Conservation (phyloP, 1,140 invertebrate species). For the Bradysia coprophila region DNA sequence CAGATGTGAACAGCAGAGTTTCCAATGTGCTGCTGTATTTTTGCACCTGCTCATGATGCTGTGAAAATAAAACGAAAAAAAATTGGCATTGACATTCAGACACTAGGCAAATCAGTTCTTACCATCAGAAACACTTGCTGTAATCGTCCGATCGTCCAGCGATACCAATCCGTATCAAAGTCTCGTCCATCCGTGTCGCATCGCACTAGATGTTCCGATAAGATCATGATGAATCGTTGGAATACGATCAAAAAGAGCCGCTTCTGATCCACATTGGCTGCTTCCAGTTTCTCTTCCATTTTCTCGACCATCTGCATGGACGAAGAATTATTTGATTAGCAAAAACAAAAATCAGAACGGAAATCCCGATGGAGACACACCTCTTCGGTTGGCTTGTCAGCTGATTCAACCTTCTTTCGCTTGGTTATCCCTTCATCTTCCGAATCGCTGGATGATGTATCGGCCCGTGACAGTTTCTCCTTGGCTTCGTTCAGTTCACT, state of each 20-base stretch:
- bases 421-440: constrained; percentile 38
- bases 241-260: constrained; percentile 95
- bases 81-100: neutral
- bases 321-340: too few relatives aligned
- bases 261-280: constrained; percentile 89
- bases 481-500: constrained; percentile 70
- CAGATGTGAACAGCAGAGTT: constrained; percentile 86
- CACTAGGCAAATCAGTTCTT: constrained; percentile 17
- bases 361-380: constrained; percentile 11
- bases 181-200: constrained; percentile 87
- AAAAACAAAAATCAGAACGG: neutral
- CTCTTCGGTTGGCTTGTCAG: constrained; percentile 67
- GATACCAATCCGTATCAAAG: constrained; percentile 92
- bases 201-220: constrained; percentile 86
- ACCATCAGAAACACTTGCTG: constrained; percentile 91
- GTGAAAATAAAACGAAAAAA: constrained; percentile 20
- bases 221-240: constrained; percentile 95
- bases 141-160: constrained; percentile 85
- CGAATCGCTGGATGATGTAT: constrained; percentile 57
- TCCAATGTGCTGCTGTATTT: constrained; percentile 90
- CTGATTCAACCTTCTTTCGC: constrained; percentile 39
- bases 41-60: constrained; percentile 97
- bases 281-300: constrained; percentile 90
- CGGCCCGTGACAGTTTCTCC: constrained; percentile 57
- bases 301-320: constrained; percentile 53